phyloP scores from a whole-genome alignment of 2,797 vertebrate genomes.

The Diplodus sargus region DNA sequence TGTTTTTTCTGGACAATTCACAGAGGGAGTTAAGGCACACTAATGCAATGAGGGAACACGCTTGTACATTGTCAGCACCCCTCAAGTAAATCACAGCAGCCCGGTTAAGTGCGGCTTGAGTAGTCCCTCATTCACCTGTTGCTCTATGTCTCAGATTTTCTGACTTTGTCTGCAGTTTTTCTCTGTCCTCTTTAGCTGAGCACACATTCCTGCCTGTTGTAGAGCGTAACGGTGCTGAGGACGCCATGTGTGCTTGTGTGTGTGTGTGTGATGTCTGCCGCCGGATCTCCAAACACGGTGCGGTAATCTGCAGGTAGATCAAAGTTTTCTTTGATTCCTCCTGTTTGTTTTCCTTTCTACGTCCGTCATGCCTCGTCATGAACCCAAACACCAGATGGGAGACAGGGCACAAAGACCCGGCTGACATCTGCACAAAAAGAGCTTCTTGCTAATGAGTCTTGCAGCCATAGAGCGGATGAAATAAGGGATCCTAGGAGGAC shows the following conservation, averaged over 20 bases:
- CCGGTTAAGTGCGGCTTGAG: background rate
- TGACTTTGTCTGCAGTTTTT: conserved; percentile 11
- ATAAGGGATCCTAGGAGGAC: conserved; percentile 26
- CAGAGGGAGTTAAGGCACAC: conserved; percentile 26
- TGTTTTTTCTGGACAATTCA: conserved; percentile 25
- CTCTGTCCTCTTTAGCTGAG: conserved; percentile 1
- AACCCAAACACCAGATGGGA: conserved; percentile 79
- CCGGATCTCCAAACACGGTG: conserved; percentile 52
- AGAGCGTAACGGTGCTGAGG: conserved; percentile 51
- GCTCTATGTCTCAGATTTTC: conserved; percentile 14
- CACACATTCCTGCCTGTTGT: conserved; percentile 64
- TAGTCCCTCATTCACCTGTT: conserved; percentile 48
- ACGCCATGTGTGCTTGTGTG: background rate
- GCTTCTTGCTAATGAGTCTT: conserved; percentile 54
- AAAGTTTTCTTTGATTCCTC: conserved; percentile 65
- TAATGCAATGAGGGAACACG: conserved; percentile 38
- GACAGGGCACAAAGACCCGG: conserved; percentile 51
- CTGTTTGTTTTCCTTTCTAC: conserved; percentile 56
- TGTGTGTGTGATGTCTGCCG: conserved; percentile 50
- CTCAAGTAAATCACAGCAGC: conserved; percentile 44
- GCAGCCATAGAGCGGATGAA: conserved; percentile 24
- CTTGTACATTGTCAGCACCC: conserved; percentile 26
- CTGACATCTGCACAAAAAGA: conserved; percentile 63
- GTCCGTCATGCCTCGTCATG: conserved; percentile 40
- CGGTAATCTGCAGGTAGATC: conserved; percentile 72